Evolutionary conservation across 1,140 invertebrate species (phyloP), one percentile per base, ranked within the genome.

Genomic region (Lycorma delicatula): DNA sequence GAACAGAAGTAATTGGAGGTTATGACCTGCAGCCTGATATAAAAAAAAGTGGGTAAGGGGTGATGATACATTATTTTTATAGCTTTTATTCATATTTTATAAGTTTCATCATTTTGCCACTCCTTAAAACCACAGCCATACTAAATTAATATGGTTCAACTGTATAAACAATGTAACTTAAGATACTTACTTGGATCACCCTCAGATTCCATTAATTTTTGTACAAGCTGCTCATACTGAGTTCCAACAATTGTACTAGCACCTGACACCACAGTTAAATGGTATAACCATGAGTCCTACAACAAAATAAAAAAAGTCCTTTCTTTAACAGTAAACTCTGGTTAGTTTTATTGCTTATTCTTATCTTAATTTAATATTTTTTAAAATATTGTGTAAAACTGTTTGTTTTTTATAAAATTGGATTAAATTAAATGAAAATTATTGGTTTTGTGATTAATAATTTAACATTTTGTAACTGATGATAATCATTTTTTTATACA

Each of bases 171-270:
- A n/a, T n/a, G n/a, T n/a, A n/a, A n/a, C 11, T 9, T 31, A 28
- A 12, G 52, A 34, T 54, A 76, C 79, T 79, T 72, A 89, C 87
- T 91, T n/a, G 89, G 82, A 78, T 95, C 92, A 4, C 91, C 93
- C 66, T 95, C 91, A 13, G 87, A 88, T 73, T 95, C 91, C 92
- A 97, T 96, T 11, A 97, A 76, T 74, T 92, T 93, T 67, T 94
- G 90, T 11, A 97, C 85, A 5, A 96, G 73, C 73, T 97, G 92
- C 69, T 97, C 94, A 70, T 93, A 97, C 68, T 95, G 91, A 2
- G 93, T 96, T 29, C 93, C 93, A 54, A 86, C 89, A 7, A 1
- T 18, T 68, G 84, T 91, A 3, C 91, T 91, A 44, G 89, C 92
- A 1, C 90, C 90, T 29, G 91, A 93, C 0, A 95, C 93, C 20